Percentiles rank a stretch among this genome's conserved stretches.
These are phyloP conservation scores for Candoia aspera DNA, from an alignment of 2,113 vertebrate genomes.

Conservation along the genomic window DNA sequence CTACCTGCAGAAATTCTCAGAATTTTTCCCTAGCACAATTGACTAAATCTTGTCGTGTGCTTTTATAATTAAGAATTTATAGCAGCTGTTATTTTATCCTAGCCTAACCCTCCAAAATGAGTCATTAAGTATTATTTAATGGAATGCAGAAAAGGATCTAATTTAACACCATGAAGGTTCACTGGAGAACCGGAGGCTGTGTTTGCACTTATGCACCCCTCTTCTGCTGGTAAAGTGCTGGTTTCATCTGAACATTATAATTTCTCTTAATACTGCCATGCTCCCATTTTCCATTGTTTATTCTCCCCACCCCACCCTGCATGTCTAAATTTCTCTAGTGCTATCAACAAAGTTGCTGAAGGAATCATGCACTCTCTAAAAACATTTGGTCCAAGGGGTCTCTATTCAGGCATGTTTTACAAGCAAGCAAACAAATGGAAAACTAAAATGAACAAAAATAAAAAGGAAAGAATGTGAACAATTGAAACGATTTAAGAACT, in stretches of 20 bases:
- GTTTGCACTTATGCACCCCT: not conserved
- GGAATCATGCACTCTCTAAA: not conserved
- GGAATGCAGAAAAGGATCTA: constrained; percentile 49
- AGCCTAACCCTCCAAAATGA: constrained; percentile 47
- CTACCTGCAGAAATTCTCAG: constrained; percentile 54
- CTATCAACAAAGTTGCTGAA: not conserved
- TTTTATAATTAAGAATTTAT: constrained; percentile 61
- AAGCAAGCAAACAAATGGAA: not conserved
- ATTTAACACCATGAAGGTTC: constrained; percentile 23
- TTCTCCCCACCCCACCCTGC: not conserved
- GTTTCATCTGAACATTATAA: not conserved
- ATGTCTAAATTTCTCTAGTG: not conserved
- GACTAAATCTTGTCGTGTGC: constrained; percentile 45
- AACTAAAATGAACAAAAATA: not conserved
- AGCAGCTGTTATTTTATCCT: constrained; percentile 60
- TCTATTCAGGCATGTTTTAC: not conserved
- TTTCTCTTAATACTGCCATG: not conserved
- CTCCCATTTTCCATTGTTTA: not conserved
- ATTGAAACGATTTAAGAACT: not conserved
- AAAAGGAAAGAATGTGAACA: not conserved
- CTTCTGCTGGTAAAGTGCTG: not conserved
- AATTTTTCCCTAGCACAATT: constrained; percentile 56
- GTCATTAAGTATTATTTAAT: constrained; percentile 54
- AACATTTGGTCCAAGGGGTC: too few relatives aligned
- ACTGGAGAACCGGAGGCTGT: constrained; percentile 17